Base-by-base conservation (phyloP, 2,888 invertebrate species). In the Teinopalpus imperialis region DNA sequence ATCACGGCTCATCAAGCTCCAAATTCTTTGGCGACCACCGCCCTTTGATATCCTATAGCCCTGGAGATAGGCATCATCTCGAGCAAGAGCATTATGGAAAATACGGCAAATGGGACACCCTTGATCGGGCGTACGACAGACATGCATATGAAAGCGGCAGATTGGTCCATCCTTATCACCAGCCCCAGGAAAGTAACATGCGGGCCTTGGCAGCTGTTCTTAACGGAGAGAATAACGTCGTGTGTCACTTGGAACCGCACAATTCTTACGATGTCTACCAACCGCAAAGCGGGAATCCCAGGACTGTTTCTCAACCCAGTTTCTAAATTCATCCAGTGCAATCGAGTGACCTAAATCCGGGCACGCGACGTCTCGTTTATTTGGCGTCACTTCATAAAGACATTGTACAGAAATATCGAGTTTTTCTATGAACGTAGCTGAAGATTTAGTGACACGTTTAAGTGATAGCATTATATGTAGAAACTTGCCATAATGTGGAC, bases 211-310 rank as follows among this genome's bases (percentile, higher is more conserved):
- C 96, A 16, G 96, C 96, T 7, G 96, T 96, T 51, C 86, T 96
- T 41, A 95, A 96, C 70, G 95, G 96, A 31, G 94, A 94, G 65
- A 93, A 93, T 66, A 95, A 95, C 49, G 96, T 96, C 48, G 94
- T 96, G 46, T 96, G 96, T 77, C 95, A 95, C 71, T 79, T 96
- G 63, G 95, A 96, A 74, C 95, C 95, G 24, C 93, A 91, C 51
- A 92, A 90, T 49, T 78, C 87, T 0, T 88, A 88, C 54, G 88
- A 88, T 56, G 86, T 77, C 0, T 88, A 88, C 60, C 86, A 81
- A 51, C 83, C 85, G 1, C 87, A 85, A 46, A 73, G 78, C 43
- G 77, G 81, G 9, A 83, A 82, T 58, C 81, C 85, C 0, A 78
- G 88, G 68, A 88, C 88, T 77, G 85, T 88, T 7, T 88, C 88